A percentile compares a stretch with the other conserved stretches of the same genome.
phyloP scores from a whole-genome alignment of 1,140 invertebrate genomes.

The Conus betulinus region DNA sequence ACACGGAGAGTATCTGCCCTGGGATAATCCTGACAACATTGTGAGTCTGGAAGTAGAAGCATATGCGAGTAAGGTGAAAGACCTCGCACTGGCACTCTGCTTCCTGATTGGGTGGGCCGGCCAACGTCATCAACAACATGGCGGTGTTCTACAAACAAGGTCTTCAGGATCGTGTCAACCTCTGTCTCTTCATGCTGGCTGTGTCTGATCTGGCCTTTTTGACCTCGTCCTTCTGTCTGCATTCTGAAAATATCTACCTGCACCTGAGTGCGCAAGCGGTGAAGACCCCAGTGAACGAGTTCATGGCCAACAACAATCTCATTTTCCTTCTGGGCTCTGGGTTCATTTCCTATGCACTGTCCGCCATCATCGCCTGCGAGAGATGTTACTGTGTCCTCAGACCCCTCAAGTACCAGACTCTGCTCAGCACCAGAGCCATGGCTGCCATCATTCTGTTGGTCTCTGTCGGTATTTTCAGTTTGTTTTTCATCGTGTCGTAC shows the following conservation, averaged over 20 bases:
- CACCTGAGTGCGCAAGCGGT: neutral
- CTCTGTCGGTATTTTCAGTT: neutral
- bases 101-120: neutral
- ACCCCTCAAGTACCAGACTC: neutral
- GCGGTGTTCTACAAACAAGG: slow-evolving; percentile 24
- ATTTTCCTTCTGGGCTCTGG: neutral
- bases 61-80: neutral
- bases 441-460: neutral
- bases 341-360: neutral
- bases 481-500: neutral
- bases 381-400: neutral
- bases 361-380: neutral
- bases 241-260: neutral
- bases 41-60: neutral
- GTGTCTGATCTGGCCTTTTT: neutral
- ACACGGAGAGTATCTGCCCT: neutral
- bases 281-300: neutral
- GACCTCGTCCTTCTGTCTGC: neutral
- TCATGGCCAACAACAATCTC: slow-evolving; percentile 3
- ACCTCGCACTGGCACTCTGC: neutral
- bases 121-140: slow-evolving; percentile 25
- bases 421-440: neutral
- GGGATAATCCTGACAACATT: neutral
- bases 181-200: slow-evolving; percentile 11
- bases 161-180: slow-evolving; percentile 12